Base-by-base conservation (phyloP, 2,888 invertebrate species). In the Mesoligia furuncula region DNA sequence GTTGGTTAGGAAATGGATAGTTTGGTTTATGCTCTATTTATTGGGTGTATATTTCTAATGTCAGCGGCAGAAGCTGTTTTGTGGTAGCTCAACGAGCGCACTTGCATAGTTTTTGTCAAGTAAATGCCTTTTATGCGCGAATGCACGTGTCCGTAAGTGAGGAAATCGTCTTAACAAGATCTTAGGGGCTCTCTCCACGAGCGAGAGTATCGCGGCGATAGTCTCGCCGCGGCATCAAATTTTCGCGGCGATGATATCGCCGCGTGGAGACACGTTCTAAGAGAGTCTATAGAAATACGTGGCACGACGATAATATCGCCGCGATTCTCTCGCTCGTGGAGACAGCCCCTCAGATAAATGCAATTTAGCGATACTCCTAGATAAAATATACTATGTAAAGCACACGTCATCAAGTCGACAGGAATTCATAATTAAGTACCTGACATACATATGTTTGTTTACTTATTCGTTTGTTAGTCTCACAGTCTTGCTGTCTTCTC, bases 101-200 rank as follows among this genome's bases (percentile, higher is more conserved):
- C 15, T 31, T 51, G n/a, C 7, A n/a, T 27, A 17, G 31, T 45
- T n/a, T 73, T 54, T 20, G 13, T 59, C 0, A 8, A 24, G 17
- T 11, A 24, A 75, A n/a, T n/a, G 31, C 1, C 4, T 20, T 48
- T 51, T 17, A 64, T 57, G 36, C n/a, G 11, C 24, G 13, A 54
- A 54, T n/a, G 20, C 57, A 73, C 57, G 31, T 73, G 36, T 74
- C n/a, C n/a, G 2, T 27, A 75, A 51, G 48, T 75, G 24, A 17
- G 27, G 75, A 62, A 75, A 75, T 31, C 17, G 4, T 13, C 27
- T 31, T 75, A 62, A 48, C 39, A 75, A 73, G n/a, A 42, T 74
- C 27, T 42, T 13, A 31, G n/a, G n/a, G n/a, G n/a, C n/a, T n/a
- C n/a, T n/a, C n/a, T n/a, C n/a, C n/a, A n/a, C n/a, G n/a, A n/a